Conservation (phyloP, 2,113 vertebrate species). For the Microcebus tavaratra region DNA sequence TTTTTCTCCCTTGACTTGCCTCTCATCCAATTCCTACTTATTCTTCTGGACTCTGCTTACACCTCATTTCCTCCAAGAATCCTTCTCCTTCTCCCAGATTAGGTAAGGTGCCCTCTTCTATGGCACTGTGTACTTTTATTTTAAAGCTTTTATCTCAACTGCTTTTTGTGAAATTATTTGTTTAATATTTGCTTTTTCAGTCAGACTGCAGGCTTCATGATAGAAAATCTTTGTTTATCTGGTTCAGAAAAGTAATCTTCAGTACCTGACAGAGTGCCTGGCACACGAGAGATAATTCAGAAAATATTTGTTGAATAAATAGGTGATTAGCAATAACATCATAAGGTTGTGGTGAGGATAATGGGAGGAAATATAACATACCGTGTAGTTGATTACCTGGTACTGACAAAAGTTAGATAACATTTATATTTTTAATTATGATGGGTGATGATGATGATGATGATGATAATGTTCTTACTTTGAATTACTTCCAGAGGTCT, state of each 20-base stretch:
- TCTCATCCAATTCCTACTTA: neutral
- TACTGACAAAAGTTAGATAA: neutral
- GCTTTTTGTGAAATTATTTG: neutral
- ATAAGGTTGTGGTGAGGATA: neutral
- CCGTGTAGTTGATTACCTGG: neutral
- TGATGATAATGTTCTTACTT: neutral
- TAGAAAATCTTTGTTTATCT: constrained; percentile 12
- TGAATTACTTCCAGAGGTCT: neutral
- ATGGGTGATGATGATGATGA: neutral
- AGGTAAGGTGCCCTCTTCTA: neutral
- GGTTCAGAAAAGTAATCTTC: constrained; percentile 18
- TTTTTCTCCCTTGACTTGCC: neutral
- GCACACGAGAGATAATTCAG: neutral
- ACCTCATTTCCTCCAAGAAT: neutral
- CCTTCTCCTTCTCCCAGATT: neutral
- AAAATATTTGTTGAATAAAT: constrained; percentile 45
- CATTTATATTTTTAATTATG: neutral
- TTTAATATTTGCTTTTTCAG: constrained; percentile 4
- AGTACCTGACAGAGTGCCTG: neutral
- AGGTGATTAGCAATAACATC: neutral
- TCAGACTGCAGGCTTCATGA: neutral
- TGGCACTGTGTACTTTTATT: neutral
- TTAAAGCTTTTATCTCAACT: neutral
- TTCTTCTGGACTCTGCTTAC: neutral
- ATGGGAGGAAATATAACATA: neutral